Evolutionary conservation across 2,113 vertebrate genomes (phyloP).

Genomic region (Thryonomys swinderianus): DNA sequence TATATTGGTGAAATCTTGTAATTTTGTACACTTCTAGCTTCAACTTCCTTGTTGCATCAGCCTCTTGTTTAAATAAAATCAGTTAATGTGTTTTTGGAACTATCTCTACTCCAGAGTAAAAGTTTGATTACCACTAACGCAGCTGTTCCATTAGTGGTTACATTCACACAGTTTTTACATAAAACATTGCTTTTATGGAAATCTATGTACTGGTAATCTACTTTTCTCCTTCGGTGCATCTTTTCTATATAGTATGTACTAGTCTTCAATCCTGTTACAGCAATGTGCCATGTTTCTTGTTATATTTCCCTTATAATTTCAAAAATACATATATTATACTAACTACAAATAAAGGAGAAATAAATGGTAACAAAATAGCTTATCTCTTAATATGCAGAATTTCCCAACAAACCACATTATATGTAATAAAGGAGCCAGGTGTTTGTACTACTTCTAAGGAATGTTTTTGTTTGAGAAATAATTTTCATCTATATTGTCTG

Average conservation of each 20-base stretch:
- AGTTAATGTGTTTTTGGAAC: not conserved
- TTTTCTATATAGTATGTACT: not conserved
- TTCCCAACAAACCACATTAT: not conserved
- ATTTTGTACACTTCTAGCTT: not conserved
- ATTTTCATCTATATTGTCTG: slow-evolving; percentile 1
- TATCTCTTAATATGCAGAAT: not conserved
- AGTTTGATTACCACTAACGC: slow-evolving; percentile 12
- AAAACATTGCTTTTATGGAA: not conserved
- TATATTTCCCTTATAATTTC: not conserved
- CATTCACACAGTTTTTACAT: not conserved
- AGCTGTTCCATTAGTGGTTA: not conserved
- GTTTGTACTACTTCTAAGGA: not conserved
- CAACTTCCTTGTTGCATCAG: not conserved
- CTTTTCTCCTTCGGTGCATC: not conserved
- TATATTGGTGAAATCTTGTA: not conserved
- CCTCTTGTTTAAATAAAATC: slow-evolving; percentile 28
- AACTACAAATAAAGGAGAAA: not conserved
- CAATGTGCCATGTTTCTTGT: not conserved
- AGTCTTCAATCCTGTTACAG: not conserved
- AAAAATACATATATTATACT: not conserved
- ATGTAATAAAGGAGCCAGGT: not conserved
- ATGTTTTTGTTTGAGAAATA: not conserved
- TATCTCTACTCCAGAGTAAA: not conserved
- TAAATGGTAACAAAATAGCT: not conserved
- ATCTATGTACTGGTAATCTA: not conserved